Evolutionary conservation across 2,888 invertebrate genomes (phyloP), one percentile per base, ranked within the genome.

Genomic region (Hydraecia micacea): DNA sequence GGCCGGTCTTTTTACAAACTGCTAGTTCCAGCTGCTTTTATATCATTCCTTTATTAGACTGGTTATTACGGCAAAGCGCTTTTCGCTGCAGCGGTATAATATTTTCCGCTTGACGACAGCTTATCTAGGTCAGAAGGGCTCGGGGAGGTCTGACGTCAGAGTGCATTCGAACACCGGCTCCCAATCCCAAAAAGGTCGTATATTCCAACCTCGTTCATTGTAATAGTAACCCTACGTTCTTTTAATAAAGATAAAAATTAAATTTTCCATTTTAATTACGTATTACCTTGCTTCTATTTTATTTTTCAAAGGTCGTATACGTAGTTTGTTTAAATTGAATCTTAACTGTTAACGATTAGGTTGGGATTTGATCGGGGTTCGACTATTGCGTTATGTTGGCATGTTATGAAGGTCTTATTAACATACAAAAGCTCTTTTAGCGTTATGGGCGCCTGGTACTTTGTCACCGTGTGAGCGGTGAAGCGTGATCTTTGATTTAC

Each of bases 51-150:
- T 70, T 87, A 79, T 77, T 88, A 80, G 77, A 88, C 85, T 75
- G 28, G 62, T 32, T 69, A 72, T 63, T 39, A 75, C 55, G 63
- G 21, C 77, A 80, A 84, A 90, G 88, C 88, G 89, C 87, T 87
- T 85, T 84, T 71, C 77, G 87, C 87, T 88, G 85, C 79, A 84
- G 21, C 49, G 65, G 32, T 60, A 13, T 75, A 79, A 77, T 91
- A 91, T 91, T 92, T 94, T 93, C 93, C 93, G 94, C 95, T 87
- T 93, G 91, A 93, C 94, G 88, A 95, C 95, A 92, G 88, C 84
- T 84, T 90, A 94, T 91, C 91, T 95, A 91, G 94, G 95, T 94
- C 94, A 94, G 88, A 94, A 94, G 95, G 94, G 95, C 91, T 90
- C 90, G 93, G 93, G 92, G 87, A 86, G 92, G 89, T 32, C 86